These are phyloP conservation scores for Scomber colias DNA, from an alignment of 2,113 vertebrate species.

Conservation along the genomic window DNA sequence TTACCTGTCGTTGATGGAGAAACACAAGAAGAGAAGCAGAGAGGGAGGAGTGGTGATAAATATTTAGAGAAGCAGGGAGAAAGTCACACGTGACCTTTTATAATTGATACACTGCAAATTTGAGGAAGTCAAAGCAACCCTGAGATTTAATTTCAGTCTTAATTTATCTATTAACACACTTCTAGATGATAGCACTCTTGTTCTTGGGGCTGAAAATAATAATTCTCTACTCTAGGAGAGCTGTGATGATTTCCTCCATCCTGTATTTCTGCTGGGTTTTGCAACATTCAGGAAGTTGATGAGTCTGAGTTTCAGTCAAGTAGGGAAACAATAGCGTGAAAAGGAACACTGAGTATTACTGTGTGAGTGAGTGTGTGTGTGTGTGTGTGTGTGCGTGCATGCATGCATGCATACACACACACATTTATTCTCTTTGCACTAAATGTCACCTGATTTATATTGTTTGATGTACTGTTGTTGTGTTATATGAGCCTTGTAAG, in stretches of 20 bases:
- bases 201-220: not conserved
- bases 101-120: not conserved
- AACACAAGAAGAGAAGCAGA: not conserved
- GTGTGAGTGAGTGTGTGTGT: not conserved
- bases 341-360: not conserved
- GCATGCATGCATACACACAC: too few relatives aligned
- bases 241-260: not conserved
- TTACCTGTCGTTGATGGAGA: constrained; percentile 86
- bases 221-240: not conserved
- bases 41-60: too few relatives aligned
- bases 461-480: too few relatives aligned
- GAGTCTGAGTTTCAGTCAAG: not conserved
- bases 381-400: not conserved
- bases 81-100: too few relatives aligned
- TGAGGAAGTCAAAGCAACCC: too few relatives aligned
- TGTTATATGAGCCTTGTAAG: too few relatives aligned
- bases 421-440: too few relatives aligned
- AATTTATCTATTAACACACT: too few relatives aligned
- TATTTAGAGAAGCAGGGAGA: too few relatives aligned
- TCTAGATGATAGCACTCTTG: not conserved
- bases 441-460: too few relatives aligned
- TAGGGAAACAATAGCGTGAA: not conserved
- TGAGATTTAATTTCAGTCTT: not conserved
- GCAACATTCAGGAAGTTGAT: constrained; percentile 7
- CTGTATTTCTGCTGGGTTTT: not conserved